Percentiles rank a stretch among this genome's conserved stretches.
phyloP scores from a whole-genome alignment of 2,888 invertebrate genomes.

The Spodoptera littoralis region DNA sequence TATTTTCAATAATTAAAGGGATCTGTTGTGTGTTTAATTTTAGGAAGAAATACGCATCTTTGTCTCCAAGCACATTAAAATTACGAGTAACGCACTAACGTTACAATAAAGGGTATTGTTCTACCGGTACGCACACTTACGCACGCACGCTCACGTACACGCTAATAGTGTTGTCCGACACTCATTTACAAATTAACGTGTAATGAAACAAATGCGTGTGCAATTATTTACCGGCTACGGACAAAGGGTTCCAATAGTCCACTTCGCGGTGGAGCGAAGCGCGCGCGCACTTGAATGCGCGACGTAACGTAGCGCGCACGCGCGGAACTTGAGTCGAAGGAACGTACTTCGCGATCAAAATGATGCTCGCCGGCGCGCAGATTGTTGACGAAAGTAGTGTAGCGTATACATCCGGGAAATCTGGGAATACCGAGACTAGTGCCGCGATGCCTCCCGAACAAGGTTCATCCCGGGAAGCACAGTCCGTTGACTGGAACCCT shows the following conservation, averaged over 20 bases:
- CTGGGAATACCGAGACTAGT: slow-evolving; percentile 11
- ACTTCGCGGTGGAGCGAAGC: slow-evolving; percentile 54
- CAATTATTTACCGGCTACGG: slow-evolving; percentile 69
- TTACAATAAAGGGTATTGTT: slow-evolving; percentile 66
- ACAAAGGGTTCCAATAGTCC: slow-evolving; percentile 71
- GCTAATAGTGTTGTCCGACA: slow-evolving; percentile 58
- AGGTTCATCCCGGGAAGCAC: slow-evolving; percentile 42
- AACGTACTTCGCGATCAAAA: slow-evolving; percentile 63
- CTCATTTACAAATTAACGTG: slow-evolving; percentile 69
- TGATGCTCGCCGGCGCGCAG: slow-evolving; percentile 86
- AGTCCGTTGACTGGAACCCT: slow-evolving; percentile 15
- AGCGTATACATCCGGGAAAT: slow-evolving; percentile 55
- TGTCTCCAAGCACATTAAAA: slow-evolving; percentile 37
- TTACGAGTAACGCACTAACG: slow-evolving; percentile 26
- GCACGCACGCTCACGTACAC: slow-evolving; percentile 28
- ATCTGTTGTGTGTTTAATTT: slow-evolving; percentile 14
- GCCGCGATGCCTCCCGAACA: slow-evolving; percentile 24
- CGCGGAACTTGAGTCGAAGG: slow-evolving; percentile 58
- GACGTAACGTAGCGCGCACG: slow-evolving; percentile 69
- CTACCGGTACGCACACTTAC: slow-evolving; percentile 40
- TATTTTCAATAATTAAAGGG: neutral
- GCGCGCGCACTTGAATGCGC: slow-evolving; percentile 77
- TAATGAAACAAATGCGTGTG: slow-evolving; percentile 67
- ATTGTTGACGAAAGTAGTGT: slow-evolving; percentile 80
- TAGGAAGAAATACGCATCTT: slow-evolving; percentile 41